Base-by-base conservation (phyloP, 1,140 invertebrate species). In the Acromyrmex echinatior region DNA sequence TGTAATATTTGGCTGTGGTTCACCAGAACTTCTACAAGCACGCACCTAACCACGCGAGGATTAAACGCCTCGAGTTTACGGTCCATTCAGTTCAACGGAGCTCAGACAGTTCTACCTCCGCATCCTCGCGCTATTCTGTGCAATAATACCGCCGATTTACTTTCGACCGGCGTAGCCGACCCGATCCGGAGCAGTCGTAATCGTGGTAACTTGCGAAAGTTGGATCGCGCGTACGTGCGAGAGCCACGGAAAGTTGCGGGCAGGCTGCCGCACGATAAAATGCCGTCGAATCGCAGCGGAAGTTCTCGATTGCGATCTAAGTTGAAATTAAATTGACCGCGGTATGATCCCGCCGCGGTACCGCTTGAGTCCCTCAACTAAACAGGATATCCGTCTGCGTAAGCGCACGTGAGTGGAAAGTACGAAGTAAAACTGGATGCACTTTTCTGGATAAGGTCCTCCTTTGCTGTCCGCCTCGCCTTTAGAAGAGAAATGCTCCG, bases 291-390 rank as follows among this genome's bases (percentile, higher is more conserved):
- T 53, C 58, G 66, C 56, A 6, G 68, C 77, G 45, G 3, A 45
- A 62, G 45, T 45, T 81, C 88, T 60, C 49, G 78, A 87, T 84
- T 84, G 63, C 53, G 71, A 87, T 90, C 73, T 58, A 87, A 90
- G 74, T 90, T 90, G 28, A 90, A 90, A 90, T 90, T 89, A 90
- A 90, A 90, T 90, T 78, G 88, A 60, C 73, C 66, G 58, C 49
- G 51, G 39, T 79, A 87, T 89, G 84, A 89, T 90, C 56, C 66
- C 66, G 35, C 66, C 53, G 21, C 45, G 25, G 45, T 31, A 35
- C n/a, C 25, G 12, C 71, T 18, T 31, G n/a, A 53, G 51, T 81
- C 56, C 18, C 21, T 21, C 45, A 25, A 28, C 80, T 60, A 82
- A 86, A 63, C 85, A 71, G 86, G 77, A 89, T 82, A 87, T 77